Evolutionary conservation across 2,888 invertebrate species (phyloP), one percentile per base, ranked within the genome.

Genomic region (Holacanthella duospinosa): DNA sequence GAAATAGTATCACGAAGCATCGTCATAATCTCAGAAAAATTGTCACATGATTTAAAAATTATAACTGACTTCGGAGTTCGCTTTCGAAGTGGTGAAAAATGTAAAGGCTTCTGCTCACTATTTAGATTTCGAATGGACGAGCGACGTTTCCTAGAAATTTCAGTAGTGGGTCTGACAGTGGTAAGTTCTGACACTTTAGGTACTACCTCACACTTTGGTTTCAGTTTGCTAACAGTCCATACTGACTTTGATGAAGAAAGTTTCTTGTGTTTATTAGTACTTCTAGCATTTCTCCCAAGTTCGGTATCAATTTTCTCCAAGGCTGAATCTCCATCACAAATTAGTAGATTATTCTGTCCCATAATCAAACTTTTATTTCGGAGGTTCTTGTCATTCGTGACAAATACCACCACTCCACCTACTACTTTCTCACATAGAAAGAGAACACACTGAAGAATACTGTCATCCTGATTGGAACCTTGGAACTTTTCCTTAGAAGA

Each of bases 341-440:
- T 21, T 4, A 48, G 4, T n/a, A 48, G 21, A n/a, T 48, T 48
- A 4, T 9, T 21, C 4, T 4, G 4, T 9, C 21, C 21, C 4
- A 21, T 4, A 4, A 65, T 69, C 26, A 73, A 29, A 6, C 71
- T 69, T 62, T 73, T 73, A 48, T 71, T 71, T 1, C 66, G 48
- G 25, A 73, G 60, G 57, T 73, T 73, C 21, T 57, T 53, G 43
- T 73, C 73, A 59, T 71, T 71, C n/a, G 73, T 66, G 16, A 73
- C 1, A 28, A 73, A 65, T n/a, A 71, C 64, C 73, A 66, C 66
- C 19, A 48, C 54, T n/a, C 60, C 48, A 27, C 59, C 59, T 19
- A 43, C 24, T 28, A 55, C 61, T 28, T 62, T 62, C 19, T 62
- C 53, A 9, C 29, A 29, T 12, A 43, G 44, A 29, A 70, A 69